phyloP scores from a whole-genome alignment of 2,888 invertebrate genomes.

The Crematogaster levior region DNA sequence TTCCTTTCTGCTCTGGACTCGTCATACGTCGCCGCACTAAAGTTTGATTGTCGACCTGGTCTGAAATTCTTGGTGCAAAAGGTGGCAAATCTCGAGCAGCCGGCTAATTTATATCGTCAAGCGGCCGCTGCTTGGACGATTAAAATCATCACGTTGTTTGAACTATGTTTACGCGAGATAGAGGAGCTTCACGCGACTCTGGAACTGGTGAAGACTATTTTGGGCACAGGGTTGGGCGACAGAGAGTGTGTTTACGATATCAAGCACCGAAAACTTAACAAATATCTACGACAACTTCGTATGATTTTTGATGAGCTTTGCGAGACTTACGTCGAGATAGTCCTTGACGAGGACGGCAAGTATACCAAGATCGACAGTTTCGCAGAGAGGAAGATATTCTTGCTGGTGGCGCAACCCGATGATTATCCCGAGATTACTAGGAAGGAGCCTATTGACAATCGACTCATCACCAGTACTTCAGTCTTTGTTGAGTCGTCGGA shows the following conservation, averaged over 20 bases:
- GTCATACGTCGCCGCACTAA: constrained; percentile 93
- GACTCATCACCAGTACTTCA: constrained; percentile 20
- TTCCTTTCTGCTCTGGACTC: constrained; percentile 92
- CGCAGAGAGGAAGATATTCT: constrained; percentile 87
- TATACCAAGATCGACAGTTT: constrained; percentile 83
- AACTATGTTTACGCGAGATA: constrained; percentile 92
- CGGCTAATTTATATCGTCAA: constrained; percentile 96
- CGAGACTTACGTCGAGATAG: constrained; percentile 86
- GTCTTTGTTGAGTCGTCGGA: background rate
- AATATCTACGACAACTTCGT: constrained; percentile 80
- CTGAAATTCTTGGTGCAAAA: constrained; percentile 97
- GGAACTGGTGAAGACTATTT: constrained; percentile 78
- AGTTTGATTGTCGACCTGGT: constrained; percentile 96
- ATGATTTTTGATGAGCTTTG: constrained; percentile 86
- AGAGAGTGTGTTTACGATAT: constrained; percentile 56
- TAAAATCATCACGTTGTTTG: constrained; percentile 94
- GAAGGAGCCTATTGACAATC: constrained; percentile 75
- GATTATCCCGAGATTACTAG: constrained; percentile 85
- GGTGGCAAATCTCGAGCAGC: constrained; percentile 94
- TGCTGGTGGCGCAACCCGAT: constrained; percentile 87
- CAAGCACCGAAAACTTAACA: constrained; percentile 70
- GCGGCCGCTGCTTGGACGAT: constrained; percentile 97
- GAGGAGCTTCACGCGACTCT: constrained; percentile 77
- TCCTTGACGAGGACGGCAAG: constrained; percentile 86
- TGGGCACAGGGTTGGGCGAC: constrained; percentile 59